Percentiles rank a stretch among this genome's conserved stretches.
These are phyloP conservation scores for Phengaris alcon DNA, from an alignment of 2,888 invertebrate genomes.

Conservation along the genomic window DNA sequence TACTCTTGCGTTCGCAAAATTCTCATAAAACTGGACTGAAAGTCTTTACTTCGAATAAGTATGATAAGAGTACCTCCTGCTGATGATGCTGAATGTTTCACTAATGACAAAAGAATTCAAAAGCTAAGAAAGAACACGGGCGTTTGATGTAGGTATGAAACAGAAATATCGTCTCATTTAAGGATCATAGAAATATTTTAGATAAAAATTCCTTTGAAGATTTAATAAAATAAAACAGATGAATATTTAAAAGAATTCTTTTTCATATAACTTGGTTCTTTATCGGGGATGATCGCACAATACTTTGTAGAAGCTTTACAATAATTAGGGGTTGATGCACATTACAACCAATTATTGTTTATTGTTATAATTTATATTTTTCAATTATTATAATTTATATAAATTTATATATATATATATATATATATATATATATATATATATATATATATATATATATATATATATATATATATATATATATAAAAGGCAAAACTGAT, in stretches of 20 bases:
- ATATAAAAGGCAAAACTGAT: too few species aligned
- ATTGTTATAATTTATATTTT: too few species aligned
- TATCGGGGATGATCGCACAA: not conserved
- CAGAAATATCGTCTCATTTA: slow-evolving; percentile 10
- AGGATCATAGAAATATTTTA: slow-evolving; percentile 6
- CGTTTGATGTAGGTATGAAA: slow-evolving; percentile 12
- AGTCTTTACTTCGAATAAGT: too few species aligned
- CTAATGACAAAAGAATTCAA: slow-evolving; percentile 12
- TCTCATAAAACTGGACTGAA: too few species aligned
- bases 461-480: too few species aligned
- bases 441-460: too few species aligned
- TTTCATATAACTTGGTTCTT: not conserved
- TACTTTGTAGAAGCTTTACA: not conserved
- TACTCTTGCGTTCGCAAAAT: too few species aligned
- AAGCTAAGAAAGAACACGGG: slow-evolving; percentile 7
- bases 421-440: too few species aligned
- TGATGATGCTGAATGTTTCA: not conserved
- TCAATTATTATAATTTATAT: too few species aligned
- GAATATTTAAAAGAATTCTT: not conserved
- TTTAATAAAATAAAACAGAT: not conserved
- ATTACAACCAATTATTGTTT: too few species aligned
- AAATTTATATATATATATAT: too few species aligned
- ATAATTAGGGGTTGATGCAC: not conserved
- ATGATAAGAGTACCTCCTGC: not conserved
- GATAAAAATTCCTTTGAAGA: slow-evolving; percentile 6